Percentiles rank a stretch among this genome's conserved stretches.
phyloP scores from a whole-genome alignment of 2,888 invertebrate species.

The Reticulitermes lucifugus region DNA sequence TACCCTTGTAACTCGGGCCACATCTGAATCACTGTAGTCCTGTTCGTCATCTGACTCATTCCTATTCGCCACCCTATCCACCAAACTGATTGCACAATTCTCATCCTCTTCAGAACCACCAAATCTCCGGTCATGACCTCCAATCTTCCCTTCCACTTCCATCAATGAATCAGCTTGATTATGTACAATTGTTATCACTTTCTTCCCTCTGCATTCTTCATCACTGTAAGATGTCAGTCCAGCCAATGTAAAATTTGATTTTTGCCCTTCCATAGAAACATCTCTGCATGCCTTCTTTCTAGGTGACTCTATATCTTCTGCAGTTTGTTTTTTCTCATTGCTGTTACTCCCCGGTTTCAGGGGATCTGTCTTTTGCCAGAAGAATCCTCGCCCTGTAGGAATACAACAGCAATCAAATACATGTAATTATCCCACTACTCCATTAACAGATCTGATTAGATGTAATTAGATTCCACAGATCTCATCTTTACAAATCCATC shows the following conservation, averaged over 20 bases:
- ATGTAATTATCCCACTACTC: too few species aligned
- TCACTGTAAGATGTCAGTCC: constrained; percentile 15
- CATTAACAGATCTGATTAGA: too few species aligned
- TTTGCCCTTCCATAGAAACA: not conserved
- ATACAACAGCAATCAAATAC: not conserved
- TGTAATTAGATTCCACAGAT: too few species aligned
- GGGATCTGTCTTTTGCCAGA: not conserved
- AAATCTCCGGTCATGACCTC: constrained; percentile 25
- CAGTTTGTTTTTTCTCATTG: not conserved
- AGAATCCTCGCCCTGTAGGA: not conserved
- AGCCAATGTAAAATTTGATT: not conserved
- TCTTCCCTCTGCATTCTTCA: constrained; percentile 29
- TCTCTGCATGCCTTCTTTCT: constrained; percentile 27
- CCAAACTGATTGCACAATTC: not conserved
- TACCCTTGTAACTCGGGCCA: constrained; percentile 7
- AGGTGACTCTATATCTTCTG: constrained; percentile 23
- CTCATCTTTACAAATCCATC: too few species aligned
- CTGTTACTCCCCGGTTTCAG: not conserved
- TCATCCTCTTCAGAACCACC: constrained; percentile 28
- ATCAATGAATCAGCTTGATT: not conserved
- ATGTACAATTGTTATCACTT: constrained; percentile 41
- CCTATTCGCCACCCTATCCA: not conserved
- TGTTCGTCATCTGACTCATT: constrained; percentile 24
- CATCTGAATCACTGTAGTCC: constrained; percentile 27
- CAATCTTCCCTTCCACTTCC: constrained; percentile 18